Evolutionary conservation across 23 tunicate species (phyloP), one percentile per base, ranked within the genome.

Genomic region (Aplidium turbinatum): DNA sequence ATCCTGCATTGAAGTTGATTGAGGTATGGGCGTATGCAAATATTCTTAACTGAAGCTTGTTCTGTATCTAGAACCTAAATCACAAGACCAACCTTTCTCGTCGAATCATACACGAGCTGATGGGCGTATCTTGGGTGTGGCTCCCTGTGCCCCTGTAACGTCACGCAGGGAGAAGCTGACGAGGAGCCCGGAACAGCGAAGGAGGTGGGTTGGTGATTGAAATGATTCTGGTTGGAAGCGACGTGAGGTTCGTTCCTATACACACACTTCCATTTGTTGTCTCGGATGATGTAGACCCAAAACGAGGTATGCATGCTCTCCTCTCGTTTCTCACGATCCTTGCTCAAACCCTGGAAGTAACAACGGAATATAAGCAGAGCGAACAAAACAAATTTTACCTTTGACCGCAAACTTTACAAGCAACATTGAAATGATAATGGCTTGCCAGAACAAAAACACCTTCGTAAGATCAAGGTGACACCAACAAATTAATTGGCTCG

Each of bases 121-220:
- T 89, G 96, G 16, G 96, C 96, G 58, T 82, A 89, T 30, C 96
- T 38, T 50, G 96, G 96, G 36, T 86, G 77, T 4, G 96, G 96
- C 38, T 82, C 85, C 4, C 32, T 18, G 1, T 68, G 66, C n/a
- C 47, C 20, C n/a, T n/a, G n/a, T n/a, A n/a, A n/a, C n/a, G n/a
- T n/a, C 21, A 42, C 20, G 47, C 40, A 6, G 24, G 57, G 38
- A 27, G 23, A 23, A 9, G 27, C 9, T 4, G 54, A 26, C 11
- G 65, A 13, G 24, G 26, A 9, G 16, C 65, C 19, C 5, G 61
- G 25, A 19, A 45, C 27, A 25, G 11, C 24, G 35, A 22, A 9
- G 9, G 69, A 20, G 28, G 35, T 23, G 20, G 7, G 0, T 2
- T 32, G 3, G 2, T 5, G 3, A 40, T 51, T 65, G 1, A 3